Evolutionary conservation across 2,113 vertebrate species (phyloP), one percentile per base, ranked within the genome.

Genomic region (Plecturocebus donacophilus): DNA sequence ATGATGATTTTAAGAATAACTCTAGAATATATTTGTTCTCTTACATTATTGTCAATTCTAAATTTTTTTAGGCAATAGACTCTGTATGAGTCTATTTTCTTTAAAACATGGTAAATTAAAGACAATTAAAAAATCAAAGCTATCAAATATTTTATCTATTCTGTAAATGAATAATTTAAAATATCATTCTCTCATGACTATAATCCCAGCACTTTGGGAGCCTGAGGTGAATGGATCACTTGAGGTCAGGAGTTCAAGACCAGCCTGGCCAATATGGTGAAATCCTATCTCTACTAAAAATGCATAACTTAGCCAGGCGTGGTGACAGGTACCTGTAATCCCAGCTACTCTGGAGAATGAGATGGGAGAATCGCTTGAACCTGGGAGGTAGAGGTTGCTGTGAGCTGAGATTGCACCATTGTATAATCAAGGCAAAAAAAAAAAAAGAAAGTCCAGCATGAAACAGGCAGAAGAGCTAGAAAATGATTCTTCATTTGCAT

Each of bases 1-100:
- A 68, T 58, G 17, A 76, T 8, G 14, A 92, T 90, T 95, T 96
- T 90, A 77, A 49, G 71, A 85, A 70, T 56, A 91, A 84, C 27
- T 86, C 20, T 76, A 66, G 47, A 95, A 30, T 40, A 16, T 47
- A 61, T 84, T 81, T 86, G 1, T 81, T 82, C 30, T 93, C 49
- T 70, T 56, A 90, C 12, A 52, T 76, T 82, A 87, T 9, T 38
- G 3, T 68, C 23, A 47, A 58, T 87, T 83, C 80, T 77, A 73
- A 87, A 87, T n/a, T 45, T 66, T 91, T 91, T 93, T 66, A 64
- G 71, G 2, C 1, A 73, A 6, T 75, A 32, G 40, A 35, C 35
- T 61, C 42, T 35, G 6, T 76, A 40, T n/a, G n/a, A 66, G 16
- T n/a, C 38, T 38, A 40, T 77, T 70, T 90, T 75, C 86, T 52